Base-by-base conservation (phyloP, 2,113 vertebrate species). In the Archilochus colubris region DNA sequence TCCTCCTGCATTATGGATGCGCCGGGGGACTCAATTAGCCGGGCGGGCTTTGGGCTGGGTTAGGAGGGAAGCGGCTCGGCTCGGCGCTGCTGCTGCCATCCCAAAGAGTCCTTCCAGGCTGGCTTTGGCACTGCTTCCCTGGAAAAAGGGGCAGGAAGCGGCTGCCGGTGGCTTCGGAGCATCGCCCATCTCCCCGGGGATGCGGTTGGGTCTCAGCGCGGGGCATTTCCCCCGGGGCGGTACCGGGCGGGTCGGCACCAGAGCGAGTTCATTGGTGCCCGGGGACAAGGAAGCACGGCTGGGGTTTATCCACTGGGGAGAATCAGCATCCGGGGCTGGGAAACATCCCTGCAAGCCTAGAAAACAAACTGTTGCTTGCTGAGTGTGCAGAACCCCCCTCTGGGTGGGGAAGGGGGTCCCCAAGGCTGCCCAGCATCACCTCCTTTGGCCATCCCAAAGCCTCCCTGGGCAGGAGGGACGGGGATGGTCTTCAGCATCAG, bases 21-120 rank as follows among this genome's bases (percentile, higher is more conserved):
- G 94, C 66, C 91, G 3, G 76, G 96, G 96, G 96, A 97, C 38
- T 88, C 93, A 96, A 96, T 97, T 97, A 96, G 88, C 68, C 0
- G 7, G 58, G 20, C 58, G 20, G 5, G 63, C 86, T 96, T 79
- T 93, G 87, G 84, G 72, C 51, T 84, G 85, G 46, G 82, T 36
- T 62, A 69, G 85, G 73, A 70, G 82, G 78, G 66, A 95, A 90
- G 79, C 76, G 1, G 21, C 33, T 36, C 58, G 0, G 2, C 72
- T 59, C 3, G 0, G 25, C 3, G 0, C 40, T 44, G 79, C 91
- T 64, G 38, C 7, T 19, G n/a, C 0, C 1, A n/a, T 76, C 78
- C 78, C 61, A 33, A 64, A 89, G 72, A 87, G 61, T 67, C 30
- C 51, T 77, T 55, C 64, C 48, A 21, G 44, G 54, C 30, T 5